Base-by-base conservation (phyloP, 1,140 invertebrate genomes). In the Drosophila lowei region DNA sequence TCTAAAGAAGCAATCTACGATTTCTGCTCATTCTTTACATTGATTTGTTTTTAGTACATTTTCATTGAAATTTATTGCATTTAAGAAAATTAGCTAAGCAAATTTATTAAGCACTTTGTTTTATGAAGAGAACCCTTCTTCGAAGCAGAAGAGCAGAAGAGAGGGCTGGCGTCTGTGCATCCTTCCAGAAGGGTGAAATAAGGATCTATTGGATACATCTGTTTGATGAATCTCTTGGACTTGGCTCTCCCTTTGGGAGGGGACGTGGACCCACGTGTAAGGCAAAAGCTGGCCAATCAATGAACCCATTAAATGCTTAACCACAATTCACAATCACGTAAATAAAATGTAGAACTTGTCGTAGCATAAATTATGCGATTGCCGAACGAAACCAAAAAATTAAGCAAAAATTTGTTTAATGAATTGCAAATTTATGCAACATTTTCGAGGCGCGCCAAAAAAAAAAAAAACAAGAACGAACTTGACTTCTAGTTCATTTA, bases 401-500 rank as follows among this genome's bases (percentile, higher is more conserved):
- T 86, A 86, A 75, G 84, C 78, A 81, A 80, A 77, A 79, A 71
- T 77, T 57, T 21, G 16, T 68, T 67, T 79, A 83, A 88, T 88
- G 78, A 88, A 89, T 84, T 88, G 83, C 75, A 88, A 88, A 88
- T 88, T 83, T 88, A 88, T 88, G 84, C 83, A 50, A 63, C 44
- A 59, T 56, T 72, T 38, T 88, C 66, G 72, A 61, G 75, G 75
- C 72, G 84, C 77, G 81, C 77, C 83, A 83, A 88, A 88, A 38
- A 34, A 38, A 4, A 83, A 88, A 88, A 34, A 34, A 34, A 5
- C 13, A 13, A 38, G 11, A 76, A 88, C 88, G 83, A 88, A 88
- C 83, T 88, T 88, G 83, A 88, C 83, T 88, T 88, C 83, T 88
- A 88, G 81, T 85, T 85, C 77, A 85, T 85, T 85, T 85, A 55